phyloP scores from a whole-genome alignment of 30 jellyfish, hydroid and myxozoan genomes.

The Morbakka virulenta region DNA sequence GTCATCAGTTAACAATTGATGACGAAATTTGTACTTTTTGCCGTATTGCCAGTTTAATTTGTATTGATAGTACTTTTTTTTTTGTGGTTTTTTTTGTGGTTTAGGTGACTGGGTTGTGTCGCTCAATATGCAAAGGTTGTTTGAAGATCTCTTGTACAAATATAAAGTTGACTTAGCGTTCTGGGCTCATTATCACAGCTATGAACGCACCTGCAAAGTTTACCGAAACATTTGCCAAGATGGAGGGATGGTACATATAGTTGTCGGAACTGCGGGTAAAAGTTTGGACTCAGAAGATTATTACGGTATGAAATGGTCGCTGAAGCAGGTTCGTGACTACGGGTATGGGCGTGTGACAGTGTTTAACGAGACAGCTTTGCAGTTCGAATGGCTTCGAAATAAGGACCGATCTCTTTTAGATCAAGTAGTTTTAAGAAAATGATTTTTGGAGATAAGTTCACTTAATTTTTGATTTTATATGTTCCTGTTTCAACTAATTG shows the following conservation, averaged over 20 bases:
- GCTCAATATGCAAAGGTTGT: conserved; percentile 39
- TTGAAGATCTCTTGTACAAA: conserved; percentile 60
- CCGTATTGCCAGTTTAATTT: too few relatives aligned
- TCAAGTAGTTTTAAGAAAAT: too few relatives aligned
- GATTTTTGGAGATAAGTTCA: too few relatives aligned
- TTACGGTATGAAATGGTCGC: conserved; percentile 58
- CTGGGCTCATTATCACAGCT: conserved; percentile 87
- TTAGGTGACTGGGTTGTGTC: conserved; percentile 54
- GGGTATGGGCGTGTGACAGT: conserved; percentile 76
- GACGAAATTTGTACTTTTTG: too few relatives aligned
- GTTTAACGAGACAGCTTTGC: conserved; percentile 43
- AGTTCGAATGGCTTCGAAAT: conserved; percentile 58
- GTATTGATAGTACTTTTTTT: too few relatives aligned
- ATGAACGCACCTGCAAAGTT: conserved; percentile 81
- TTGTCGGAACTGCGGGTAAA: conserved; percentile 79
- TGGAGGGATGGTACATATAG: conserved; percentile 71
- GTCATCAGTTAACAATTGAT: too few relatives aligned
- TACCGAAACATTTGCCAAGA: conserved; percentile 62
- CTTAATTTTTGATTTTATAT: too few relatives aligned
- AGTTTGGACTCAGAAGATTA: conserved; percentile 31
- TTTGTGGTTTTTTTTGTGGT: not conserved
- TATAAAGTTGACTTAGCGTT: conserved; percentile 72
- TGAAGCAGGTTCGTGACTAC: conserved; percentile 41
- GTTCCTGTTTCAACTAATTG: too few relatives aligned
- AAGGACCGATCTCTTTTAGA: conserved; percentile 52